Base-by-base conservation (phyloP, 2,113 vertebrate genomes). In the Rhinichthys klamathensis region DNA sequence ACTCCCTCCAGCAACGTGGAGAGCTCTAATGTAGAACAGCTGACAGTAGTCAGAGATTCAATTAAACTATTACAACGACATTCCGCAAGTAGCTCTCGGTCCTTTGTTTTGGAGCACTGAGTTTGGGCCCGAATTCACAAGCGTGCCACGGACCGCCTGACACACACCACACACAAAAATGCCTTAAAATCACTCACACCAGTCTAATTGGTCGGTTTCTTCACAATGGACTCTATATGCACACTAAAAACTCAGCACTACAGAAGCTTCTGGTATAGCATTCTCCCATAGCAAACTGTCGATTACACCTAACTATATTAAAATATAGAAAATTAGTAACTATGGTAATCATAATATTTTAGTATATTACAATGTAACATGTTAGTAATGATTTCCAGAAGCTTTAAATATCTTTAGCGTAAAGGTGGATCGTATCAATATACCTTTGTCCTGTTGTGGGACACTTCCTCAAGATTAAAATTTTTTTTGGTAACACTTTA, bases 11-110 rank as follows among this genome's bases (percentile, higher is more conserved):
- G 74, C 63, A 60, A 70, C 63, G 46, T 56, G 35, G 76, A 60
- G 46, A n/a, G 38, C 83, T 87, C 61, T 84, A 88, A 85, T 77
- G 69, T 38, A 60, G 72, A 81, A 51, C 81, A 84, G 85, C 86
- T 88, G 88, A 89, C 54, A 72, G 86, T 27, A 84, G 77, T 79
- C 81, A 83, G 60, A 82, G 51, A 76, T 77, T 76, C 44, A 80
- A 65, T 85, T 85, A 85, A 80, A 84, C 74, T 72, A 70, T 81
- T 86, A 72, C 83, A 84, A 41, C 67, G 74, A 82, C 80, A 83
- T 80, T 85, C 69, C 85, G 25, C 80, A 32, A 80, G 83, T 81
- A 63, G n/a, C 80, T 74, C 15, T 70, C 27, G 0, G 25, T 54
- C 63, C 27, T 35, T 72, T 0, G 46, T 58, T 83, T 65, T 54